phyloP scores from a whole-genome alignment of 2,888 invertebrate genomes.

The Drosophila diplacantha region DNA sequence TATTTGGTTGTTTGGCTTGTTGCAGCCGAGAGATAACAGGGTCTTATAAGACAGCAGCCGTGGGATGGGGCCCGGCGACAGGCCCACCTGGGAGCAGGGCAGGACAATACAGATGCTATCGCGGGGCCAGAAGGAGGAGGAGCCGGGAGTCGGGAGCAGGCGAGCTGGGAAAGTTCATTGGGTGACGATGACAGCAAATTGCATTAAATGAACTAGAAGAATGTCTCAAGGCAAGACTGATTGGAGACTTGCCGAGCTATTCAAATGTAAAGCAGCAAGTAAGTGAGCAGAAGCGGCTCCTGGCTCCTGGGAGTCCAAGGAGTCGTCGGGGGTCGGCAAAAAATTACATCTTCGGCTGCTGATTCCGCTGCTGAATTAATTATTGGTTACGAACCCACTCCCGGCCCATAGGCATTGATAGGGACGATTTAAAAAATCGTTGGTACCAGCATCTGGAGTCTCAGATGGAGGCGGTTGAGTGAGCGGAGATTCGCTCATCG shows the following conservation, averaged over 20 bases:
- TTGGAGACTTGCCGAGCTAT: slow-evolving; percentile 21
- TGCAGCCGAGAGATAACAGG: slow-evolving; percentile 36
- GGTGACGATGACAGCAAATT: slow-evolving; percentile 44
- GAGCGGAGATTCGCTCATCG: slow-evolving; percentile 4
- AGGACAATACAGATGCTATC: slow-evolving; percentile 32
- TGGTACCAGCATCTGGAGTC: not conserved
- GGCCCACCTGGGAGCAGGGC: slow-evolving; percentile 28
- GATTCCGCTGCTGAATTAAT: not conserved
- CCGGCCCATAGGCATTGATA: not conserved
- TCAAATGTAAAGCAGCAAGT: slow-evolving; percentile 25
- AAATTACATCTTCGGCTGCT: not conserved
- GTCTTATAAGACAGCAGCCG: slow-evolving; percentile 11
- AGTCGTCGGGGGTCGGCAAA: too few species aligned
- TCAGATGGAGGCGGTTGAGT: slow-evolving; percentile 1
- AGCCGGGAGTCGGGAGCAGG: too few species aligned
- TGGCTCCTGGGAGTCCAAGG: slow-evolving; percentile 9
- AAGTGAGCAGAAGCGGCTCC: slow-evolving; percentile 16
- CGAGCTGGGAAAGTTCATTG: slow-evolving; percentile 22
- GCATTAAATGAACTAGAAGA: slow-evolving; percentile 45
- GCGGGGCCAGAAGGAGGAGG: not conserved
- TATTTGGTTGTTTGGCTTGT: slow-evolving; percentile 34
- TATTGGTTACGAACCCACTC: not conserved
- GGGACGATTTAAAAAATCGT: not conserved
- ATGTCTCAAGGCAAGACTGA: slow-evolving; percentile 34
- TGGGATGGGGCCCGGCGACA: slow-evolving; percentile 8